Evolutionary conservation across 37 sponge, comb jelly and placozoan species (phyloP), one percentile per base, ranked within the genome.

Genomic region (Ianthella basta): DNA sequence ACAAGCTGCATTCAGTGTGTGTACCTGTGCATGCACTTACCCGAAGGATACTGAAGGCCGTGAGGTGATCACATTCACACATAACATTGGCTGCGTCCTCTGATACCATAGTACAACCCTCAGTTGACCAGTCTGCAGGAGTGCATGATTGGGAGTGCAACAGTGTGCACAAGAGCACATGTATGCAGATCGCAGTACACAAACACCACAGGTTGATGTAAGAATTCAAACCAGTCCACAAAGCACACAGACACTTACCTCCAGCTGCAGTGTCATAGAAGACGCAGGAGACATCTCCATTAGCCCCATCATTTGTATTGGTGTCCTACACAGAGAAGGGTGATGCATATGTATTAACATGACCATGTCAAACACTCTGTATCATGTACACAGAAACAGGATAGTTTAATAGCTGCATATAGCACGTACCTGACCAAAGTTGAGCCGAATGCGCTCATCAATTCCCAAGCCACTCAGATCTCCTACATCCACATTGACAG

Each of bases 1-100:
- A n/a, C n/a, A n/a, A 8, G 50, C 8, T 44, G 50, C 8, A 8
- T 4, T 23, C n/a, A 27, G 50, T 44, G 50, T 44, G 50, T 44
- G 50, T 35, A 30, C 63, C 10, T 30, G 18, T 35, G 34, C 3
- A 30, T 35, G 34, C 70, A 69, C 4, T 3, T 18, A 69, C 70
- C 70, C 25, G 70, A 1, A 69, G 27, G 33, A 69, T 35, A 69
- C 18, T 35, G 34, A 69, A 69, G 19, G 70, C 70, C 25, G 70
- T 69, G 70, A 69, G 70, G 33, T 69, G 70, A 6, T 69, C 25
- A 34, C 32, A 32, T 69, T 30, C 70, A 69, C 70, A 69, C 35
- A 13, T 32, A 1, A 69, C 70, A n/a, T 1, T 30, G 4, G 10
- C 34, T 35, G 35, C 34, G 12, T 32, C 29, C 15, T 34, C 10